Percentiles rank a stretch among this genome's conserved stretches.
Conservation (phyloP, 2,888 invertebrate genomes). For the Tenthredo distinguenda region DNA sequence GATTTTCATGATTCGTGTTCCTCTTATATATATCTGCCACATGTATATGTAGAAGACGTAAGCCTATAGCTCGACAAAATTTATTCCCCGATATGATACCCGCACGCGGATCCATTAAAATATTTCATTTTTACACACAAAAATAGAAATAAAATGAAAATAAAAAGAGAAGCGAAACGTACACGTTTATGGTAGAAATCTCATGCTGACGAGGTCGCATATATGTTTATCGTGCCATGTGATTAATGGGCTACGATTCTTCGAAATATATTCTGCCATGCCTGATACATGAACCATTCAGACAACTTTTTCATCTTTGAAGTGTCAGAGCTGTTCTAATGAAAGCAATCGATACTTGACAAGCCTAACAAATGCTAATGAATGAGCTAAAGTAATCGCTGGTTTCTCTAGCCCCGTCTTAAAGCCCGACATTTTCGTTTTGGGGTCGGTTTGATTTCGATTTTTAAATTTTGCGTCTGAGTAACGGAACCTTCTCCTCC, state of each 20-base stretch:
- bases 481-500: not conserved
- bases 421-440: not conserved
- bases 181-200: not conserved
- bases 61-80: not conserved
- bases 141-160: not conserved
- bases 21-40: not conserved
- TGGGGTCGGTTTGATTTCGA: too few species aligned
- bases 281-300: not conserved
- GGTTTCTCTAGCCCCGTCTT: not conserved
- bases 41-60: not conserved
- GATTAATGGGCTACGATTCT: not conserved
- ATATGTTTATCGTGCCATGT: not conserved
- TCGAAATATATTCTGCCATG: not conserved
- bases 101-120: not conserved
- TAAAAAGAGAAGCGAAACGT: not conserved
- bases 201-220: not conserved
- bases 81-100: not conserved
- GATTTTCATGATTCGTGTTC: slow-evolving; percentile 12
- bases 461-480: too few species aligned
- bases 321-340: not conserved
- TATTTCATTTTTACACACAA: not conserved
- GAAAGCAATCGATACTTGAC: not conserved
- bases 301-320: not conserved
- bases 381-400: not conserved
- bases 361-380: not conserved